A percentile compares a stretch with the other conserved stretches of the same genome.
These are phyloP conservation scores for Hydraecia micacea DNA, from an alignment of 2,888 invertebrate genomes.

Conservation along the genomic window DNA sequence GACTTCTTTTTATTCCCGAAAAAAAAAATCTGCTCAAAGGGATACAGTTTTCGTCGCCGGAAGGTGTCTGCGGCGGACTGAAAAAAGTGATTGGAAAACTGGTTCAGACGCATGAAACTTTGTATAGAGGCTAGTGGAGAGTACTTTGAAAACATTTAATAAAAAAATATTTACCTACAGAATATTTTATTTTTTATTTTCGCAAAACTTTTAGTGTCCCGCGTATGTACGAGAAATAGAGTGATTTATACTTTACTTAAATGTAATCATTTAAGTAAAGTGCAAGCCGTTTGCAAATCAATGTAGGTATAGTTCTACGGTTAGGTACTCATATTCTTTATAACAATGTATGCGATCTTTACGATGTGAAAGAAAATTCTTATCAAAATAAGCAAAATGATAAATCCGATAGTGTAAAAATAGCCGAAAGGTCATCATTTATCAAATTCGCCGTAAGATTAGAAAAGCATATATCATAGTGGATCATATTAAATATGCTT, in stretches of 20 bases:
- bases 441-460: background rate
- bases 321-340: background rate
- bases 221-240: background rate
- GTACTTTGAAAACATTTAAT: too few species aligned
- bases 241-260: too few species aligned
- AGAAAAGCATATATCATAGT: background rate
- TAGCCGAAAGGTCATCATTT: slow-evolving; percentile 3
- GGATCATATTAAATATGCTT: background rate
- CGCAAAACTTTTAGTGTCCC: too few species aligned
- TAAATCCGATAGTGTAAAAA: background rate
- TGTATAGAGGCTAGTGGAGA: too few species aligned
- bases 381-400: background rate
- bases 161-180: too few species aligned
- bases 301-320: background rate
- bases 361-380: slow-evolving; percentile 8
- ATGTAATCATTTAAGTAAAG: background rate
- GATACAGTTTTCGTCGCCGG: too few species aligned
- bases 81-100: too few species aligned
- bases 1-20: too few species aligned
- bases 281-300: slow-evolving; percentile 10
- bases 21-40: too few species aligned
- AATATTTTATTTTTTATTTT: too few species aligned
- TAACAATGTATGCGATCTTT: slow-evolving; percentile 1
- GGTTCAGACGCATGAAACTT: too few species aligned
- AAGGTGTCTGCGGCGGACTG: too few species aligned